Conservation (phyloP, 1,140 invertebrate species). For the Hetaerina americana region DNA sequence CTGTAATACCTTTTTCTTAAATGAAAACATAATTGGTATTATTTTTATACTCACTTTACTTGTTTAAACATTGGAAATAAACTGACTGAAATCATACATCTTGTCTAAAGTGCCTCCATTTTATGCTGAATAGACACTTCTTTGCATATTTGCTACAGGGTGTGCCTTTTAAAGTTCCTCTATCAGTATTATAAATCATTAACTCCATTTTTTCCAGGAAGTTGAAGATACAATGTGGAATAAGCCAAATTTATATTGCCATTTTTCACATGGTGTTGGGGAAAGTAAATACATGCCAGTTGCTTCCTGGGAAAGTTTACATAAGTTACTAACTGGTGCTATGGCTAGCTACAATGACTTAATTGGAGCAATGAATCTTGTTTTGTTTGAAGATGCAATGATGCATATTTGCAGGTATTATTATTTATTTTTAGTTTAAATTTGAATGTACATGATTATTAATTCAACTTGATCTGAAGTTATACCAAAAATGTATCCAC, state of each 20-base stretch:
- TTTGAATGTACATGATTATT: too few species aligned
- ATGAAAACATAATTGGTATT: too few species aligned
- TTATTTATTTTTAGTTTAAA: background rate
- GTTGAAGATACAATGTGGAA: slow-evolving; percentile 49
- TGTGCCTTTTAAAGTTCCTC: too few species aligned
- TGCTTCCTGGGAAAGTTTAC: slow-evolving; percentile 51
- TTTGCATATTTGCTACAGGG: too few species aligned
- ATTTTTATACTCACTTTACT: too few species aligned
- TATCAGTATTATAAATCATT: too few species aligned
- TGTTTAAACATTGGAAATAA: too few species aligned
- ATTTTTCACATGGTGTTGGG: slow-evolving; percentile 81
- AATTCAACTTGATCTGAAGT: too few species aligned
- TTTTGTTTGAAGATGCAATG: slow-evolving; percentile 93
- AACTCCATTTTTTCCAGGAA: slow-evolving; percentile 41
- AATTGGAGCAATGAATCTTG: slow-evolving; percentile 84
- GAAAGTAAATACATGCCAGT: slow-evolving; percentile 84
- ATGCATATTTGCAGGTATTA: slow-evolving; percentile 63
- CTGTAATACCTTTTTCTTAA: background rate
- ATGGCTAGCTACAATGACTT: slow-evolving; percentile 68
- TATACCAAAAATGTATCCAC: too few species aligned
- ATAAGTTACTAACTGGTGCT: slow-evolving; percentile 65
- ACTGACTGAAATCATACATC: too few species aligned
- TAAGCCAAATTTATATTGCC: slow-evolving; percentile 72
- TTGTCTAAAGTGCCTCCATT: too few species aligned
- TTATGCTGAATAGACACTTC: too few species aligned